Conservation (phyloP, 2,797 vertebrate species). For the Enteromius radiatus region DNA sequence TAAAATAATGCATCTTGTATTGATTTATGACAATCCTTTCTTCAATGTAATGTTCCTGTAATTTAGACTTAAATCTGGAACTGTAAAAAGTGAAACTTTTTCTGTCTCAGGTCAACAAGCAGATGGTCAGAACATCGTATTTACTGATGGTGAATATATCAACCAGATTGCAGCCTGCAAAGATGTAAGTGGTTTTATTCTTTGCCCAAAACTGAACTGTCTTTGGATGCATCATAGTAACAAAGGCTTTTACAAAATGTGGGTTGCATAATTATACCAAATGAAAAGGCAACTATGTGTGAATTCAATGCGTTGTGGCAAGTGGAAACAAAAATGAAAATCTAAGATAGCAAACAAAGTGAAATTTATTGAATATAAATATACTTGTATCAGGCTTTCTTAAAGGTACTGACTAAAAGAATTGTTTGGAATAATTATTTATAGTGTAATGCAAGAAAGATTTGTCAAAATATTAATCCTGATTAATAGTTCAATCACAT, state of each 20-base stretch:
- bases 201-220: slow-evolving; percentile 5
- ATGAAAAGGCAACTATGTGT: slow-evolving; percentile 1
- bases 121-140: slow-evolving; percentile 97
- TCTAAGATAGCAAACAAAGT: background rate
- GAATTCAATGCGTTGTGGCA: background rate
- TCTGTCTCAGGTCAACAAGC: slow-evolving; percentile 86
- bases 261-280: background rate
- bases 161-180: slow-evolving; percentile 99
- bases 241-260: background rate
- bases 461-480: too few species aligned
- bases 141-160: slow-evolving; percentile 97
- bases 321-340: background rate
- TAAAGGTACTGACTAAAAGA: background rate
- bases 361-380: background rate
- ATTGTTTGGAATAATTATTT: background rate
- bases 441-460: background rate
- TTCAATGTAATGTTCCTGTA: background rate
- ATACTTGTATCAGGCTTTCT: background rate
- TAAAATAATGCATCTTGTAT: background rate
- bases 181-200: slow-evolving; percentile 84
- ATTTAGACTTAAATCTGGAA: background rate
- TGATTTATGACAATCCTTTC: background rate
- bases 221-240: background rate
- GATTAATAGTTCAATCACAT: too few species aligned
- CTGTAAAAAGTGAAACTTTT: background rate